phyloP scores from a whole-genome alignment of 2,888 invertebrate genomes.

The Iselma pallidipennis region DNA sequence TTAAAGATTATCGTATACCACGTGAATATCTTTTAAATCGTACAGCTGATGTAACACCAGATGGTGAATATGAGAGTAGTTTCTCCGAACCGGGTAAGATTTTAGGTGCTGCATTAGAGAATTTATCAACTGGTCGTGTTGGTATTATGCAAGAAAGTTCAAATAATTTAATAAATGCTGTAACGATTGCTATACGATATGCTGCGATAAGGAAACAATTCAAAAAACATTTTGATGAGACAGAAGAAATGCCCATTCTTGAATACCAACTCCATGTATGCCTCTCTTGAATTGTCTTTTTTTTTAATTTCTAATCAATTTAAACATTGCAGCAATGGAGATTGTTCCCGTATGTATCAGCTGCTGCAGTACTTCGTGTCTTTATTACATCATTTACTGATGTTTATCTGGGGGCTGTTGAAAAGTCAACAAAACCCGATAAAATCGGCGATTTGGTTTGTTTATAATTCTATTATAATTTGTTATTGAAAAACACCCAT shows the following conservation, averaged over 20 bases:
- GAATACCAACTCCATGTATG: conserved; percentile 83
- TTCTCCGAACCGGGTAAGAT: conserved; percentile 86
- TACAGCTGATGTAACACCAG: conserved; percentile 85
- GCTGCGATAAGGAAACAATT: conserved; percentile 81
- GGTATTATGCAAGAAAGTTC: conserved; percentile 71
- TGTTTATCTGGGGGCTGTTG: conserved; percentile 69
- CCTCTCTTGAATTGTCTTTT: conserved; percentile 7
- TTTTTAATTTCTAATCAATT: neutral
- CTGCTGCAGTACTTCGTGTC: conserved; percentile 68
- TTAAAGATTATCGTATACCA: conserved; percentile 86
- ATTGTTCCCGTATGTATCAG: conserved; percentile 74
- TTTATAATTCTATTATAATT: no score
- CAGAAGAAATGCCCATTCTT: conserved; percentile 72
- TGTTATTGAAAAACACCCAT: no score
- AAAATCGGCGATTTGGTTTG: conserved; percentile 48
- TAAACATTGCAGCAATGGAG: conserved; percentile 73
- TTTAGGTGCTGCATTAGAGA: conserved; percentile 83
- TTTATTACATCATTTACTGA: conserved; percentile 68
- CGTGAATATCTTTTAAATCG: conserved; percentile 82
- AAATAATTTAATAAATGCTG: conserved; percentile 70
- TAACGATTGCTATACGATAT: conserved; percentile 79
- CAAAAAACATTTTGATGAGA: conserved; percentile 56
- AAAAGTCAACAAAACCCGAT: conserved; percentile 62
- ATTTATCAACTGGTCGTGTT: conserved; percentile 81
- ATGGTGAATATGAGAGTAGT: conserved; percentile 87